phyloP scores from a whole-genome alignment of 2,113 vertebrate genomes.

The Colossoma macropomum region DNA sequence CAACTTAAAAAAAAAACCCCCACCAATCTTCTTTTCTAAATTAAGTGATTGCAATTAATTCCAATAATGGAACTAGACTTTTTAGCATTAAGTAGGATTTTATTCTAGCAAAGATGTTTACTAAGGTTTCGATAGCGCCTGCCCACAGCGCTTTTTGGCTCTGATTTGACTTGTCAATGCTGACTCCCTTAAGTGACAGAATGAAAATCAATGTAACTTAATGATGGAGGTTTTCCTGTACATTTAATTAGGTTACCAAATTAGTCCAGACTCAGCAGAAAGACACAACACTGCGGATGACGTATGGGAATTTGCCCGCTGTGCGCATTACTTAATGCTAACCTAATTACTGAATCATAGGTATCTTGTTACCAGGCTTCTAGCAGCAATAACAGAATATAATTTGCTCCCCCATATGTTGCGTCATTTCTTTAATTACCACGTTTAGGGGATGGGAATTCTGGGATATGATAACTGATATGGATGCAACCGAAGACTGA shows the following conservation, averaged over 20 bases:
- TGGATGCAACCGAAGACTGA: neutral
- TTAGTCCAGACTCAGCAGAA: constrained; percentile 51
- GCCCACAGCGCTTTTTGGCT: neutral
- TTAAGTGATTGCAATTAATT: constrained; percentile 50
- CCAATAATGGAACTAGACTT: constrained; percentile 34
- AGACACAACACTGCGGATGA: constrained; percentile 35
- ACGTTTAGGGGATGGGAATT: constrained; percentile 30
- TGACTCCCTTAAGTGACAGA: constrained; percentile 54
- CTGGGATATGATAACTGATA: constrained; percentile 23
- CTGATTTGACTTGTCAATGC: constrained; percentile 31
- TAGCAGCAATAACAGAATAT: constrained; percentile 41
- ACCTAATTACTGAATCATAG: constrained; percentile 44
- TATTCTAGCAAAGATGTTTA: constrained; percentile 37
- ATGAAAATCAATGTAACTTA: constrained; percentile 69
- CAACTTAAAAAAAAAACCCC: constrained; percentile 1
- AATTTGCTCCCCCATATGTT: constrained; percentile 34
- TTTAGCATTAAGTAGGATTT: constrained; percentile 21
- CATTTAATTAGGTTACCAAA: constrained; percentile 65
- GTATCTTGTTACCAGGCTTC: constrained; percentile 46
- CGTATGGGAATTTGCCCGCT: constrained; percentile 15
- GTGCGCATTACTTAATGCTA: constrained; percentile 37
- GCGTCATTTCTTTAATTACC: constrained; percentile 46
- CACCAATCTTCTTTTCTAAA: constrained; percentile 26
- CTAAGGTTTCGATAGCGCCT: constrained; percentile 5
- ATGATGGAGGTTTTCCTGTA: constrained; percentile 62